Evolutionary conservation across 2,888 invertebrate genomes (phyloP), one percentile per base, ranked within the genome.

Genomic region (Apamea crenata): DNA sequence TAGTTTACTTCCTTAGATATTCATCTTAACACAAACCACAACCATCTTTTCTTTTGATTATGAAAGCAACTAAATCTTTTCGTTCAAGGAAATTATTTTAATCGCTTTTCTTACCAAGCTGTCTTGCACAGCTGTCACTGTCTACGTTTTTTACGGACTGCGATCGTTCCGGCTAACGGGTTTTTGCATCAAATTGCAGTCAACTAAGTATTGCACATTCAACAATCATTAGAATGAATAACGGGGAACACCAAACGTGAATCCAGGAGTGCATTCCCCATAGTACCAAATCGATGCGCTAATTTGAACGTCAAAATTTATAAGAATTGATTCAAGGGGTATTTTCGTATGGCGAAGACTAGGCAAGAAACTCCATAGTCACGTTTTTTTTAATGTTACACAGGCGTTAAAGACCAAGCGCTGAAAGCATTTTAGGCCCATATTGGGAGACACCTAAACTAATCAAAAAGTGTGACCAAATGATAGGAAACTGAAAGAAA

Each of bases 41-140:
- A 25, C 40, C 40, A 53, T 53, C 21, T 70, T 36, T n/a, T 65
- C 0, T 66, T 36, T 18, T 70, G 16, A 70, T 32, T 16, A 70
- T 8, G 25, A 70, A 50, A 25, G 25, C 25, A 25, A 16, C 10
- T 1, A 50, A 32, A 32, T 53, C 25, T 32, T 50, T 53, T 32
- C 25, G 10, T 53, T 18, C 12, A 71, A n/a, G 18, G 18, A 69
- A 69, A 50, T 10, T 50, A 2, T 32, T 36, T 14, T 2, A 50
- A 36, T 53, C 36, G 16, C 7, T 40, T 69, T 40, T 29, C 3
- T 72, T 72, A 25, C 16, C 25, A 53, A 40, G 29, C 72, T 50
- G n/a, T 21, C 36, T 74, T 25, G n/a, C n/a, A 21, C 50, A 70
- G 47, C n/a, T 74, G 47, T n/a, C 68, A 44, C 18, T 18, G 69